Conservation (phyloP, 2,888 invertebrate species). For the Rapana venosa region DNA sequence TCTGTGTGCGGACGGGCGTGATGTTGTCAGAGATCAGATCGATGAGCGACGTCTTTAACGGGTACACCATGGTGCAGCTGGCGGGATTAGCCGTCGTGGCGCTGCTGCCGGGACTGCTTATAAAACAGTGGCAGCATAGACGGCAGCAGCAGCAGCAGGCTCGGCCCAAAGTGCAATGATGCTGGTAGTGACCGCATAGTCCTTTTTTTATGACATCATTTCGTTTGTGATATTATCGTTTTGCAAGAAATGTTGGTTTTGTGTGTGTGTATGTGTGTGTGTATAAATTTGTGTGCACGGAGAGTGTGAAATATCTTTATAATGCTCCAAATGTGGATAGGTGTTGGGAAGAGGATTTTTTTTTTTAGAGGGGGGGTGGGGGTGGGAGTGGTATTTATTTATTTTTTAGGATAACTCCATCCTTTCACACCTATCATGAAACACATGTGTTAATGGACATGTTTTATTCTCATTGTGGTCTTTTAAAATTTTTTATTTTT, state of each 20-base stretch:
- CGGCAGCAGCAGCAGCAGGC: neutral
- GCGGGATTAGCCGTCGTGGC: slow-evolving; percentile 75
- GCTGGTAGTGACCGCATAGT: neutral
- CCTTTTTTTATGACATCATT: neutral
- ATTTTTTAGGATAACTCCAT: neutral
- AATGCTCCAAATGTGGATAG: neutral
- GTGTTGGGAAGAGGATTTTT: neutral
- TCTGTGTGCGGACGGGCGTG: slow-evolving; percentile 82
- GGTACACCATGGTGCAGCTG: slow-evolving; percentile 75
- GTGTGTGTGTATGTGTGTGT: neutral
- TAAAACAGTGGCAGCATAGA: slow-evolving; percentile 52
- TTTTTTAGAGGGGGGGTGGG: neutral
- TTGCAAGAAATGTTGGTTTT: neutral
- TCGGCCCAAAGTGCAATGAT: neutral
- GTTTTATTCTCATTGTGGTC: too few relatives aligned
- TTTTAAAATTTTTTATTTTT: too few relatives aligned
- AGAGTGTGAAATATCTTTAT: neutral
- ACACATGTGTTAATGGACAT: too few relatives aligned
- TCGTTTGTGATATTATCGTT: slow-evolving; percentile 27
- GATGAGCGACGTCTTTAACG: slow-evolving; percentile 79
- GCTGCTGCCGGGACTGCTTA: slow-evolving; percentile 72
- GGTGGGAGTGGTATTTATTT: neutral
- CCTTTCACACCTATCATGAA: too few relatives aligned
- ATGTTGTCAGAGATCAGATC: slow-evolving; percentile 80
- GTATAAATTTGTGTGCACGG: neutral